These are phyloP conservation scores for Emydocephalus ijimae DNA, from an alignment of 2,113 vertebrate genomes.

Conservation along the genomic window DNA sequence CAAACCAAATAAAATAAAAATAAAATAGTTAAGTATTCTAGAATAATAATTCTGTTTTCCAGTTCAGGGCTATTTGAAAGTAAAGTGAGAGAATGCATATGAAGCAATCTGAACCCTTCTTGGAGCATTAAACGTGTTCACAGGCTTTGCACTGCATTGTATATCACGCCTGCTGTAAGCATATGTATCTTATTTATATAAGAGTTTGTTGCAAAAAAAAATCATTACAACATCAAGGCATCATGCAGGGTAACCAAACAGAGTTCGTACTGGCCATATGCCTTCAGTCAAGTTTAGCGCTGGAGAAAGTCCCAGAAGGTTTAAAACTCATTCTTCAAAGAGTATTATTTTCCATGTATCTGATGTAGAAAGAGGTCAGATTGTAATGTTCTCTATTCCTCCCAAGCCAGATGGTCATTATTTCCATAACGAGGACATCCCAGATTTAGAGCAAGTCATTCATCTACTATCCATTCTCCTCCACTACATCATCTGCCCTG, in stretches of 20 bases:
- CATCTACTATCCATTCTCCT: constrained; percentile 46
- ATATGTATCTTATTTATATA: constrained; percentile 30
- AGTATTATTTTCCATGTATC: constrained; percentile 53
- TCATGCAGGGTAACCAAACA: constrained; percentile 21
- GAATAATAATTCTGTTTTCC: background rate
- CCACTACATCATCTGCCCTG: constrained; percentile 57
- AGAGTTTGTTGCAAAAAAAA: constrained; percentile 15
- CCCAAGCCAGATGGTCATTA: constrained; percentile 55
- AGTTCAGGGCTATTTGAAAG: background rate
- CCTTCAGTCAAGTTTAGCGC: constrained; percentile 46
- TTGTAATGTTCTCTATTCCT: constrained; percentile 56
- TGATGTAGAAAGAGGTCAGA: constrained; percentile 44
- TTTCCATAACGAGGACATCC: constrained; percentile 63
- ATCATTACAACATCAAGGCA: constrained; percentile 46
- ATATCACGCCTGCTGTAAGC: constrained; percentile 38
- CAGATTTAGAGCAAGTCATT: constrained; percentile 50
- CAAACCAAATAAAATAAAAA: too few species aligned
- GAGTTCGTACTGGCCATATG: constrained; percentile 45
- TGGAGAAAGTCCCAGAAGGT: constrained; percentile 57
- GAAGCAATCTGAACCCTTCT: background rate
- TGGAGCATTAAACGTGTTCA: background rate
- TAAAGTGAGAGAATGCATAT: background rate
- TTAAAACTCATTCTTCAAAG: constrained; percentile 50
- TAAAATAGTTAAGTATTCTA: too few species aligned
- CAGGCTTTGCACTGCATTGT: constrained; percentile 5